A percentile compares a stretch with the other conserved stretches of the same genome.
Evolutionary conservation across 2,113 vertebrate genomes (phyloP).

Genomic region (Mus pahari): DNA sequence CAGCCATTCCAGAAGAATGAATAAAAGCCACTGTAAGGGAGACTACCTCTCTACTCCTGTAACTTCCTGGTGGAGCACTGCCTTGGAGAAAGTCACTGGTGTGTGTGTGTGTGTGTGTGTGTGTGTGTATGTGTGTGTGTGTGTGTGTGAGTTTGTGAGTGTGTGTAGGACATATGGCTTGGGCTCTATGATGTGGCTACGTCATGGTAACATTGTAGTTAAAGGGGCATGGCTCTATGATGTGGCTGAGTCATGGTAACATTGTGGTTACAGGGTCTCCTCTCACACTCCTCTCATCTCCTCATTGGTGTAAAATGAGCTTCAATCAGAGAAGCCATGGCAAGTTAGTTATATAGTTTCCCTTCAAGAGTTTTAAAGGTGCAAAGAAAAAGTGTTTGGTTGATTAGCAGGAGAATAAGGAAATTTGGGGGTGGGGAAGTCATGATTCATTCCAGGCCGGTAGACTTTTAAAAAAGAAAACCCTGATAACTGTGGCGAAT

Average conservation of each 20-base stretch:
- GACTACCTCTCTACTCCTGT: neutral
- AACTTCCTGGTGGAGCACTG: neutral
- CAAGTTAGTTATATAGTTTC: neutral
- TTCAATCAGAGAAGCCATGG: neutral
- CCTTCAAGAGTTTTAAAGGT: neutral
- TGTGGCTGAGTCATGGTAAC: neutral
- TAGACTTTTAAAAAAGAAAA: neutral
- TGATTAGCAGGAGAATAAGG: neutral
- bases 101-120: neutral
- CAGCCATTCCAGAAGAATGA: neutral
- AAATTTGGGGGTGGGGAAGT: neutral
- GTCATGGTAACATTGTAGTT: neutral
- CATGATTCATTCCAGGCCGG: neutral
- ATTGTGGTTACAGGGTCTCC: neutral
- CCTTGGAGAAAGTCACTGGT: neutral
- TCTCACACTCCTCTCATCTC: neutral
- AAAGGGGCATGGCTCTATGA: neutral
- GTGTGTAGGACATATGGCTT: too few relatives aligned
- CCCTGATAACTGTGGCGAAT: neutral
- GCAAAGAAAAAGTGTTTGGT: neutral
- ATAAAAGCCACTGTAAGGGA: neutral
- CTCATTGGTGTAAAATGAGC: neutral
- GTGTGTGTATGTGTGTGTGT: too few relatives aligned
- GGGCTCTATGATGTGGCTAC: neutral
- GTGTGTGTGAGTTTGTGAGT: too few relatives aligned